A percentile compares a stretch with the other conserved stretches of the same genome.
Evolutionary conservation across 2,888 invertebrate genomes (phyloP).

Genomic region (Crossocerus cetratus): DNA sequence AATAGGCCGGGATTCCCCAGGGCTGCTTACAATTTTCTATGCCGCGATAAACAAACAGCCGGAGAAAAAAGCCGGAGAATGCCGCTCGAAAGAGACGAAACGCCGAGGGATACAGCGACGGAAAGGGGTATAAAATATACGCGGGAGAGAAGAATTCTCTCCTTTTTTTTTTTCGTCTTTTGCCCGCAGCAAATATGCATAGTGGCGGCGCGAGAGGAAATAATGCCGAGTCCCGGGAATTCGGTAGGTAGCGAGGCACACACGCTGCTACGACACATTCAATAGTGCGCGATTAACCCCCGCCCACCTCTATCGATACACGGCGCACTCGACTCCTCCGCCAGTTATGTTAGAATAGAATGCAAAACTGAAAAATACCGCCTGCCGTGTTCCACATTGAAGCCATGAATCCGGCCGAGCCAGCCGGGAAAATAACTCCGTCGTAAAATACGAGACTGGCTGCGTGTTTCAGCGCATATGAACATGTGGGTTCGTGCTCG

Average conservation of each 20-base stretch:
- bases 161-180: too few relatives aligned
- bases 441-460: conserved; percentile 14
- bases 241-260: conserved; percentile 49
- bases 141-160: conserved; percentile 19
- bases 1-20: conserved; percentile 36
- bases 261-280: conserved; percentile 34
- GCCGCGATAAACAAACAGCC: conserved; percentile 35
- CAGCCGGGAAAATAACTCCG: conserved; percentile 24
- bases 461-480: too few relatives aligned
- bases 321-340: conserved; percentile 39
- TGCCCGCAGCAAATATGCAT: conserved; percentile 44
- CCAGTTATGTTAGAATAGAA: conserved; percentile 41
- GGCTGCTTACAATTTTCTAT: conserved; percentile 43
- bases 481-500: too few relatives aligned
- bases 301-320: conserved; percentile 47
- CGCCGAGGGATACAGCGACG: too few relatives aligned
- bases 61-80: too few relatives aligned
- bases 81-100: too few relatives aligned
- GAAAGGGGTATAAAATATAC: too few relatives aligned
- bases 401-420: conserved; percentile 14
- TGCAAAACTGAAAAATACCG: conserved; percentile 60
- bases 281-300: conserved; percentile 50
- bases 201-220: conserved; percentile 39
- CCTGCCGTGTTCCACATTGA: conserved; percentile 37
- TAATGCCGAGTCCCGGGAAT: conserved; percentile 51